These are phyloP conservation scores for Corydoras maculifer DNA, from an alignment of 2,113 vertebrate species.

Conservation along the genomic window DNA sequence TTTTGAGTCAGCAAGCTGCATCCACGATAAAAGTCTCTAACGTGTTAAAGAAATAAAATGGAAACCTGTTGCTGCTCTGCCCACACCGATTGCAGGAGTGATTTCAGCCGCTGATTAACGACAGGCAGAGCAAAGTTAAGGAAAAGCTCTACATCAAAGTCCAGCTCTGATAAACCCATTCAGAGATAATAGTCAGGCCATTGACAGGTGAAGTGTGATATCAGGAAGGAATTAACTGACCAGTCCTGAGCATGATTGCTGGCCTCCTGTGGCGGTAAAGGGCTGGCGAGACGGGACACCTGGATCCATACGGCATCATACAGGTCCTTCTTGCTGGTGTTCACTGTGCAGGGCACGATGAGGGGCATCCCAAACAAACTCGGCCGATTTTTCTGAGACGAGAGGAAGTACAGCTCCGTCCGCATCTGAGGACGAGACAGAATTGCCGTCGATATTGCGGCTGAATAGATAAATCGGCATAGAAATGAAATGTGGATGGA, in stretches of 20 bases:
- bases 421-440: constrained; percentile 74
- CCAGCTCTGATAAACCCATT: too few relatives aligned
- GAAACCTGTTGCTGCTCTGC: too few relatives aligned
- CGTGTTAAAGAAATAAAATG: too few relatives aligned
- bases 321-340: constrained; percentile 87
- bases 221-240: constrained; percentile 56
- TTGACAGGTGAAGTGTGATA: background rate
- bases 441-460: background rate
- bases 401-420: constrained; percentile 93
- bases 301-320: constrained; percentile 97
- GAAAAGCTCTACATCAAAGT: too few relatives aligned
- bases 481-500: too few relatives aligned
- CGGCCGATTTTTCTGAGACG: constrained; percentile 94
- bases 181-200: too few relatives aligned
- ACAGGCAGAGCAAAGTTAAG: too few relatives aligned
- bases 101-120: too few relatives aligned
- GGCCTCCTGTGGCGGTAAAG: constrained; percentile 95
- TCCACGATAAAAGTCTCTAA: too few relatives aligned
- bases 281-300: constrained; percentile 91
- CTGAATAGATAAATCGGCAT: background rate
- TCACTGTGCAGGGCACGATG: constrained; percentile 91
- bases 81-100: too few relatives aligned
- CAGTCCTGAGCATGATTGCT: constrained; percentile 98
- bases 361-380: constrained; percentile 96
- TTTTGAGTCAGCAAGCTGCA: too few relatives aligned